phyloP scores from a whole-genome alignment of 2,113 vertebrate species.

The Poeciliopsis turrubarensis region DNA sequence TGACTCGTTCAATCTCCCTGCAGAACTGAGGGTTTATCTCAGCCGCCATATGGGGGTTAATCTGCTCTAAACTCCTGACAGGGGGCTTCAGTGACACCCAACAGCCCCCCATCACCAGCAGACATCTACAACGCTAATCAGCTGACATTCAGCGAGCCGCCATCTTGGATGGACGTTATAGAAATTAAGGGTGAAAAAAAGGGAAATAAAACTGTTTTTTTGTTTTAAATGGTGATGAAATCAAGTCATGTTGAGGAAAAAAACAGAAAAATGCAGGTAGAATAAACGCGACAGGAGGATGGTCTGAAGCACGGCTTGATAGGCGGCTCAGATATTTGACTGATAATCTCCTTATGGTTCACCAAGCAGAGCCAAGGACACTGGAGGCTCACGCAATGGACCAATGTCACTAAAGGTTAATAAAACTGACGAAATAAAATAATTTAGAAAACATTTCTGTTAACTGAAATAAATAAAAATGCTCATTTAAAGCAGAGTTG shows the following conservation, averaged over 20 bases:
- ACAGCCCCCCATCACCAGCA: slow-evolving; percentile 30
- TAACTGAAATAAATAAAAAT: no score
- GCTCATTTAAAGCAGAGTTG: no score
- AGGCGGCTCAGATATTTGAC: slow-evolving; percentile 40
- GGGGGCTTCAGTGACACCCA: slow-evolving; percentile 37
- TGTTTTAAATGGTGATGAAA: not conserved
- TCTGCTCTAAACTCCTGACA: slow-evolving; percentile 40
- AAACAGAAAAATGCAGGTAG: slow-evolving; percentile 2
- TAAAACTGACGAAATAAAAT: no score
- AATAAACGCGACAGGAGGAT: slow-evolving; percentile 1
- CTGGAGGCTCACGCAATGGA: not conserved
- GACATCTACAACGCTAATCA: slow-evolving; percentile 27
- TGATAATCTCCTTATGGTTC: slow-evolving; percentile 61
- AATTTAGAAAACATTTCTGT: no score
- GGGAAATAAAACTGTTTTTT: not conserved
- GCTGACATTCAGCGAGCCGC: slow-evolving; percentile 15
- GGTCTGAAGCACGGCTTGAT: slow-evolving; percentile 22
- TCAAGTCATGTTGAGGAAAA: not conserved
- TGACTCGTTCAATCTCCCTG: slow-evolving; percentile 13
- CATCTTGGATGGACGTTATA: not conserved
- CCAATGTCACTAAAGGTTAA: no score
- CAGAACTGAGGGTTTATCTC: slow-evolving; percentile 38
- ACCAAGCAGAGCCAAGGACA: slow-evolving; percentile 17
- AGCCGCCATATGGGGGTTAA: slow-evolving; percentile 42
- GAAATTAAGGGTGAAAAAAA: not conserved